Percentiles rank a stretch among this genome's conserved stretches.
Evolutionary conservation across 2,888 invertebrate genomes (phyloP).

Genomic region (Xylota sylvarum): DNA sequence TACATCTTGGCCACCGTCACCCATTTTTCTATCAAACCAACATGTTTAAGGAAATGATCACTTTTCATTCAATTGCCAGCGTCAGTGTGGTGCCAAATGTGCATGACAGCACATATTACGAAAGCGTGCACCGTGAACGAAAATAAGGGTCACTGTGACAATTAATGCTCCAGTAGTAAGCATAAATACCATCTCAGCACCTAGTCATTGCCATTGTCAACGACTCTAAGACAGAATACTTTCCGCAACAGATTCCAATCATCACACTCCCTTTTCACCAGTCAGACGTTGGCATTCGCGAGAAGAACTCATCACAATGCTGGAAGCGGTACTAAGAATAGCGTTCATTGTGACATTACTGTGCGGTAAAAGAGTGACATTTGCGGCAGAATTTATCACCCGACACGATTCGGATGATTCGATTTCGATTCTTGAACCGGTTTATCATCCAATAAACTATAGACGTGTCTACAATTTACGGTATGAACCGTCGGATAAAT

Average conservation of each 20-base stretch:
- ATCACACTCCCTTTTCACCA: slow-evolving; percentile 33
- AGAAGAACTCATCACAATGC: slow-evolving; percentile 42
- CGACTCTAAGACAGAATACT: slow-evolving; percentile 35
- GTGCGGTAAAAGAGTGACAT: slow-evolving; percentile 51
- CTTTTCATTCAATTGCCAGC: slow-evolving; percentile 21
- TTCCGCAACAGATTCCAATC: slow-evolving; percentile 25
- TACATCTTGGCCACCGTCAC: too few relatives aligned
- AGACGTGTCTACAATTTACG: slow-evolving; percentile 60
- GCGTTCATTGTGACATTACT: slow-evolving; percentile 38
- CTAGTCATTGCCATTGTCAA: slow-evolving; percentile 27
- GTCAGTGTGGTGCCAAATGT: slow-evolving; percentile 1
- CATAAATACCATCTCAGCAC: slow-evolving; percentile 49
- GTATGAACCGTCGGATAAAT: slow-evolving; percentile 61
- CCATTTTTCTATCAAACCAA: neutral
- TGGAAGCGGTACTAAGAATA: slow-evolving; percentile 44
- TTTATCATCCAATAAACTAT: slow-evolving; percentile 63
- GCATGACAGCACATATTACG: slow-evolving; percentile 32
- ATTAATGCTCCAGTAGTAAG: slow-evolving; percentile 74
- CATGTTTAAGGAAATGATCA: slow-evolving; percentile 6
- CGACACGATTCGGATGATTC: slow-evolving; percentile 43
- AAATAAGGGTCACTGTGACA: slow-evolving; percentile 74
- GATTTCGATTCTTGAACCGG: slow-evolving; percentile 24
- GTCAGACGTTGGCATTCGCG: slow-evolving; percentile 53
- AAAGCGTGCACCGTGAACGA: slow-evolving; percentile 65
- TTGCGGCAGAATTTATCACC: slow-evolving; percentile 63